Base-by-base conservation (phyloP, 2,888 invertebrate genomes). In the Harpalus rufipes region DNA sequence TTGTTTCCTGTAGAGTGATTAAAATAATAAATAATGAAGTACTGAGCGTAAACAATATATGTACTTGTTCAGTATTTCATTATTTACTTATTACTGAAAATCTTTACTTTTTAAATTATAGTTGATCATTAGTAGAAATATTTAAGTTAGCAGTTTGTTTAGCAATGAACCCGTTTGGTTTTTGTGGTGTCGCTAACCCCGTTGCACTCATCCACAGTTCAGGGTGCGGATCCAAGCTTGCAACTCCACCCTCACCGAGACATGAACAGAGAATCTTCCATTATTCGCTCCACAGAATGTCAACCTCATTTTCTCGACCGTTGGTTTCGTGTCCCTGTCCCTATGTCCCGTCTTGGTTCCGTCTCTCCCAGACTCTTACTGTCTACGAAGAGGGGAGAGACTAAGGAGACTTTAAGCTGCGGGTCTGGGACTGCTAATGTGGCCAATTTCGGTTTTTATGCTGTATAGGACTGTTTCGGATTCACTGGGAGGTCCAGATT, bases 271-370 rank as follows among this genome's bases (percentile, higher is more conserved):
- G 78, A 89, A 90, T 90, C 90, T 89, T 90, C 91, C 90, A 91
- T 92, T 91, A 91, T 90, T 89, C 91, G 91, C 90, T 91, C 90
- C 91, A 91, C 88, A 90, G 91, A 89, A 89, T 91, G 89, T 89
- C 91, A 91, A 91, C 91, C 92, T 93, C 92, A 93, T 93, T 93
- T 92, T 93, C 92, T 92, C 92, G 92, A 89, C 92, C 92, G 92
- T 92, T 93, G 92, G 91, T 91, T 91, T 90, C 89, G 90, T 89
- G 89, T 89, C 44, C 44, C 44, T 51, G 44, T 51, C 44, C 44
- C 44, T 51, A 51, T 51, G 44, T 51, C 90, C 89, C 89, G 89
- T 88, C 89, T 88, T 87, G 86, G 87, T 88, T 87, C 88, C 88
- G 86, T 88, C 88, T 88, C 88, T 25, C 86, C 86, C 10, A 7